Evolutionary conservation across 2,888 invertebrate species (phyloP).

Genomic region (Adineta ricciae): DNA sequence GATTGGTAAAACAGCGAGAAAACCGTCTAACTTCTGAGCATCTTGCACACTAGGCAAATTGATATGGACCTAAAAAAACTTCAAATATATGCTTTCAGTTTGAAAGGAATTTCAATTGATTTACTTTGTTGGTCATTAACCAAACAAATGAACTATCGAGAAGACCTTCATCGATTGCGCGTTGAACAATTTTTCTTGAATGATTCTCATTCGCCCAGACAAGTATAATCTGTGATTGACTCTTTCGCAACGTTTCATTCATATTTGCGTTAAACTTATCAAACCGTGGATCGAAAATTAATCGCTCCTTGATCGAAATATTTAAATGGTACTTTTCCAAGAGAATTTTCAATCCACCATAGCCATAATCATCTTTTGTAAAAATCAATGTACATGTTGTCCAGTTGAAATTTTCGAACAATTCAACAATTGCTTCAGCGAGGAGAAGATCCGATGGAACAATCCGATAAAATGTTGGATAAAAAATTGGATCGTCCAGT

Average conservation of each 20-base stretch:
- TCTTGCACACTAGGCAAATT: too few relatives aligned
- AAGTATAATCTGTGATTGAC: neutral
- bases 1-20: neutral
- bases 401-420: neutral
- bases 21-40: neutral
- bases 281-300: neutral
- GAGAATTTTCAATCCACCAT: neutral
- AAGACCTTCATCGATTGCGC: neutral
- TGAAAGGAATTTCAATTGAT: too few relatives aligned
- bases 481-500: neutral
- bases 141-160: neutral
- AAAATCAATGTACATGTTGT: neutral
- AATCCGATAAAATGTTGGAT: neutral
- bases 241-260: neutral
- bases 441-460: neutral
- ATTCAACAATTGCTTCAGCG: neutral
- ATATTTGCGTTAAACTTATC: neutral
- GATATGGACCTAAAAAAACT: neutral
- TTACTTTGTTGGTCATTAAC: neutral
- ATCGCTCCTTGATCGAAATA: neutral
- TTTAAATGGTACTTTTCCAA: neutral
- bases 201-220: neutral
- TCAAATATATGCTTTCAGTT: too few relatives aligned
- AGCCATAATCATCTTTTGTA: neutral
- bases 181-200: neutral